Evolutionary conservation across 1,140 invertebrate genomes (phyloP).

Genomic region (Achatina immaculata): DNA sequence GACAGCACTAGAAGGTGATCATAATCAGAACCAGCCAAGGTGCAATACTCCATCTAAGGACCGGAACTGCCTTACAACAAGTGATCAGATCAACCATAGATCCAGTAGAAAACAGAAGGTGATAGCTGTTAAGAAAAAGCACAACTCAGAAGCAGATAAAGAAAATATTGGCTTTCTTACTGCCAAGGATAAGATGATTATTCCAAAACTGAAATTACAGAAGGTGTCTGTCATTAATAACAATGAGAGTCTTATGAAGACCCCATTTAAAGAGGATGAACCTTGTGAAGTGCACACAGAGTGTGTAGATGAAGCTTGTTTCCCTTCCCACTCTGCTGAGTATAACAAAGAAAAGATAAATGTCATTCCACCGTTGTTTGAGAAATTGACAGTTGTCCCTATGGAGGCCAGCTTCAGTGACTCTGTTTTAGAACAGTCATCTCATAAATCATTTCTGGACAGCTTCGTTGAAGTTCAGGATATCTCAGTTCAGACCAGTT

Average conservation of each 20-base stretch:
- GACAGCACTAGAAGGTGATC: not conserved
- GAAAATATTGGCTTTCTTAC: not conserved
- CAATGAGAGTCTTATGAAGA: not conserved
- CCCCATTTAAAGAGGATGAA: not conserved
- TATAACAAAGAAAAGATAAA: not conserved
- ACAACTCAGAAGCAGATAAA: not conserved
- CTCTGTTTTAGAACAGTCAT: not conserved
- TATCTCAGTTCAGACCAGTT: conserved; percentile 17
- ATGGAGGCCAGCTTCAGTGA: not conserved
- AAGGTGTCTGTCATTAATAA: not conserved
- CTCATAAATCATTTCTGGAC: not conserved
- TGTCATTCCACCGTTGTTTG: not conserved
- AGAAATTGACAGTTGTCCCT: not conserved
- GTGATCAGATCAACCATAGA: not conserved
- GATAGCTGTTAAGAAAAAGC: not conserved
- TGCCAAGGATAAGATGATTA: not conserved
- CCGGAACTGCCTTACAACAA: not conserved
- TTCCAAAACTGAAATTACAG: not conserved
- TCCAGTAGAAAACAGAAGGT: not conserved
- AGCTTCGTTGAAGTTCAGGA: conserved; percentile 25
- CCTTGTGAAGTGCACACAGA: not conserved
- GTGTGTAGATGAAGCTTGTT: not conserved
- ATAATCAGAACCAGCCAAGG: not conserved
- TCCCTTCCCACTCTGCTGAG: not conserved
- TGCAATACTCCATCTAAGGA: not conserved